Evolutionary conservation across 2,113 vertebrate genomes (phyloP).

Genomic region (Grammomys dolichurus): DNA sequence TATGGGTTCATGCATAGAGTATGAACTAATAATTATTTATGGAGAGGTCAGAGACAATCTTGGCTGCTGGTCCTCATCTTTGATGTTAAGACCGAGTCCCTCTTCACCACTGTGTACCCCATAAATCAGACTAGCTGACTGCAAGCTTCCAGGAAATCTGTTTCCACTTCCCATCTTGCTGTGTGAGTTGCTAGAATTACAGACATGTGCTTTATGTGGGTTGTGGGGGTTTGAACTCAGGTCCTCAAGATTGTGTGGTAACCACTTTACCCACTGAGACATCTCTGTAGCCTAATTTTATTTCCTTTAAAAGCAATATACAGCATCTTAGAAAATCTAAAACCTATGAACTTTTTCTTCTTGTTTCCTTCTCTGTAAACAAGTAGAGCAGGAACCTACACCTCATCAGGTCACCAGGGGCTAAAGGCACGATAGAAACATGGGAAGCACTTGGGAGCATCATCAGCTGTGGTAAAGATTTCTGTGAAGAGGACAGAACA

Average conservation of each 20-base stretch:
- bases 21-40: no score
- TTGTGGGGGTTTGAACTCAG: neutral
- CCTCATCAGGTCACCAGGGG: neutral
- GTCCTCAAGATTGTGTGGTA: neutral
- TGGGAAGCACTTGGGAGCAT: neutral
- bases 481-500: neutral
- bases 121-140: neutral
- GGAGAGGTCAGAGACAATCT: neutral
- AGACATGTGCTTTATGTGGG: neutral
- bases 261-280: neutral
- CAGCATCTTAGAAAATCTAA: neutral
- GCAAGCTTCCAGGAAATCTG: neutral
- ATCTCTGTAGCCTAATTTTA: neutral
- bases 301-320: constrained; percentile 11
- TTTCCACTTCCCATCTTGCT: neutral
- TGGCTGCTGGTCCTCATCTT: neutral
- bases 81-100: neutral
- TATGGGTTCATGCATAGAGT: neutral
- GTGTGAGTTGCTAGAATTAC: neutral
- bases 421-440: neutral
- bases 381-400: neutral
- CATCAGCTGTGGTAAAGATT: neutral
- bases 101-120: no score
- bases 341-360: neutral
- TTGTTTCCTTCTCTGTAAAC: neutral